phyloP scores from a whole-genome alignment of 92 coral and sea anemone species.

The Ricordea florida region DNA sequence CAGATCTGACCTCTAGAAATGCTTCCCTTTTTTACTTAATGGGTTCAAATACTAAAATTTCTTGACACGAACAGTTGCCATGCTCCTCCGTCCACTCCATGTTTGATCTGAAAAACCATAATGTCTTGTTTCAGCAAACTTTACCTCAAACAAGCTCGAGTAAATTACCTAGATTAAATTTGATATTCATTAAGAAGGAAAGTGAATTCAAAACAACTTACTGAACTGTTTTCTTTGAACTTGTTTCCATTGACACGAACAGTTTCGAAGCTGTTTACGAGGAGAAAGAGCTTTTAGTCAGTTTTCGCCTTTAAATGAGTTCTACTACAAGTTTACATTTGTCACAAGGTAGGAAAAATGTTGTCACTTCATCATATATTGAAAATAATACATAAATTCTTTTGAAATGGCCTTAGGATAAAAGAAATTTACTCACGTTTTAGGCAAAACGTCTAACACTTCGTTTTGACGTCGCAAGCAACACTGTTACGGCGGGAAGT shows the following conservation, averaged over 20 bases:
- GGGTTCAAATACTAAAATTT: conserved; percentile 38
- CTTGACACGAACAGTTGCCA: conserved; percentile 15
- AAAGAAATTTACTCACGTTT: conserved; percentile 40
- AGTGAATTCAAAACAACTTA: not conserved
- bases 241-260: too few relatives aligned
- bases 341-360: conserved; percentile 32
- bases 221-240: conserved; percentile 1
- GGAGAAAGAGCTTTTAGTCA: conserved; percentile 23
- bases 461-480: conserved; percentile 37
- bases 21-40: conserved; percentile 42
- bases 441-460: conserved; percentile 42
- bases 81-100: conserved; percentile 41
- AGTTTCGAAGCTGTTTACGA: conserved; percentile 25
- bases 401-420: conserved; percentile 33
- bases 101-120: conserved; percentile 22
- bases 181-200: not conserved
- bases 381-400: conserved; percentile 37
- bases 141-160: conserved; percentile 16
- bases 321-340: conserved; percentile 17
- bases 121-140: not conserved
- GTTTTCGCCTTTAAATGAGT: conserved; percentile 24
- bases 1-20: conserved; percentile 42
- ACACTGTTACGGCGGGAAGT: conserved; percentile 1
- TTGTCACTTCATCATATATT: conserved; percentile 18
- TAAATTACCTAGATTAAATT: not conserved